Conservation (phyloP, 1,140 invertebrate species). For the Drosophila mojavensis region DNA sequence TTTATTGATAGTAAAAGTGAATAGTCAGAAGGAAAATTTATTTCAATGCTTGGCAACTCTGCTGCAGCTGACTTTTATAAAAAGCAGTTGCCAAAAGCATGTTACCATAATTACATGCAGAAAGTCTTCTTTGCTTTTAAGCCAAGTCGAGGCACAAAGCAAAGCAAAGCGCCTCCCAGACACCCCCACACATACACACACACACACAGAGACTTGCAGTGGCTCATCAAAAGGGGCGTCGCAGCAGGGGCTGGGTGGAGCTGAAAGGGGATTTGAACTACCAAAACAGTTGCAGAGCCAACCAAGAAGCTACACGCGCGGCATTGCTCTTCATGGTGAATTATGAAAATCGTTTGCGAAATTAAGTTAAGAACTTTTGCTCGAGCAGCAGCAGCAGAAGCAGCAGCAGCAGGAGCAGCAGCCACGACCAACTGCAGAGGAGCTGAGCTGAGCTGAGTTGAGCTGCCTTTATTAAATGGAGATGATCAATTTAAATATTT, state of each 20-base stretch:
- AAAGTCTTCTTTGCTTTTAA: conserved; percentile 50
- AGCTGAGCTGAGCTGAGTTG: conserved; percentile 37
- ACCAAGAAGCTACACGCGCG: conserved; percentile 3
- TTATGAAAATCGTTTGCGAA: conserved; percentile 83
- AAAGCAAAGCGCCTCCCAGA: conserved; percentile 6
- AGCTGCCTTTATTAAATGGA: conserved; percentile 80
- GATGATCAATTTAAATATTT: conserved; percentile 84
- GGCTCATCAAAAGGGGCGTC: conserved; percentile 42
- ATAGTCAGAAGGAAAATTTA: no score
- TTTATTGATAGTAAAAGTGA: no score
- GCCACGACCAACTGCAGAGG: conserved; percentile 24
- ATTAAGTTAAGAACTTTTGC: conserved; percentile 75
- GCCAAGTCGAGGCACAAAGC: conserved; percentile 32
- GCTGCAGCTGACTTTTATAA: conserved; percentile 25
- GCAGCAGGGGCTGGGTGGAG: conserved; percentile 1
- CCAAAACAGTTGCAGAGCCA: conserved; percentile 76
- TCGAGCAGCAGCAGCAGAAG: conserved; percentile 27
- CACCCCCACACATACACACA: conserved; percentile 27
- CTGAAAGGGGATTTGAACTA: conserved; percentile 35
- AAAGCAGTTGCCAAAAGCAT: conserved; percentile 72
- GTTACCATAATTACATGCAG: conserved; percentile 84
- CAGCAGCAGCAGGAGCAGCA: conserved; percentile 17
- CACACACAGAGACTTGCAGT: not conserved
- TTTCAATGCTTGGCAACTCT: conserved; percentile 42
- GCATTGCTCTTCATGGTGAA: conserved; percentile 76